These are phyloP conservation scores for Phrynosoma blainvillii DNA, from an alignment of 2,113 vertebrate species.

Conservation along the genomic window DNA sequence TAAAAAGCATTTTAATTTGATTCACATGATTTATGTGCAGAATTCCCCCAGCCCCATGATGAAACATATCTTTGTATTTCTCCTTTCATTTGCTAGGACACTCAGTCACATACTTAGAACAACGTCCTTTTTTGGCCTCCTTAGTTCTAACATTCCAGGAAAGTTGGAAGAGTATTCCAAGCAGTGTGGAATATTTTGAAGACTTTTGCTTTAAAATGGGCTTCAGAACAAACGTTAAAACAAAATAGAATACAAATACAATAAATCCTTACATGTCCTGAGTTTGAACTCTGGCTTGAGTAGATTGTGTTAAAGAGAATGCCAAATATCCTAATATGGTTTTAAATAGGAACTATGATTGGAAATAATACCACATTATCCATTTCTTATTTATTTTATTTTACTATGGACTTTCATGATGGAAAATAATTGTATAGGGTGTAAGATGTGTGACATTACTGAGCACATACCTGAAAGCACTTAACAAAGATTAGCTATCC, in stretches of 20 bases:
- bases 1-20: not conserved
- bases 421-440: not conserved
- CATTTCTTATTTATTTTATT: not conserved
- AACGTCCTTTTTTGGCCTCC: not conserved
- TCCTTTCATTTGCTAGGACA: not conserved
- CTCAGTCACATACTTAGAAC: not conserved
- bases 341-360: not conserved
- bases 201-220: not conserved
- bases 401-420: not conserved
- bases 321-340: too few species aligned
- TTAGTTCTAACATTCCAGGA: not conserved
- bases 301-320: not conserved
- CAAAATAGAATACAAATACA: not conserved
- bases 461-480: not conserved
- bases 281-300: not conserved
- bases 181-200: not conserved
- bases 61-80: not conserved
- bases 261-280: not conserved
- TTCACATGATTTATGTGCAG: not conserved
- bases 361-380: not conserved
- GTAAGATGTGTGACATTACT: slow-evolving; percentile 4
- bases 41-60: not conserved
- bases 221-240: not conserved
- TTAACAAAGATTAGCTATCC: not conserved
- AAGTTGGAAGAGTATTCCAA: not conserved